Evolutionary conservation across 2,113 vertebrate species (phyloP), one percentile per base, ranked within the genome.

Genomic region (Redunca redunca): DNA sequence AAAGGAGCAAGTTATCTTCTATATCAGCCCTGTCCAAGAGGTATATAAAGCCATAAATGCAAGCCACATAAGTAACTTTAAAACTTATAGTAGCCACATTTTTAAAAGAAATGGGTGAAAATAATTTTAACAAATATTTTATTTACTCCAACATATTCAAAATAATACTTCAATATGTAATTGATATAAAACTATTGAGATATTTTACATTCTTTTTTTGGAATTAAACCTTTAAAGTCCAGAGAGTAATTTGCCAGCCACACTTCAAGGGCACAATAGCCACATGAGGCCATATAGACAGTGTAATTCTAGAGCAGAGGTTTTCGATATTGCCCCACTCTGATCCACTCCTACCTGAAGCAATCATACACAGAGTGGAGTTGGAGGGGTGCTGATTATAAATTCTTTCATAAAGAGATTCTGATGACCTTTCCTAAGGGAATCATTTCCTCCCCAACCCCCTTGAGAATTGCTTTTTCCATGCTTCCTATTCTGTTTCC

Each of bases 401-500:
- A 92, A 95, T 93, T 80, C 85, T 95, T 80, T 77, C 81, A 50
- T 16, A 64, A 52, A 53, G 74, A 88, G 57, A 91, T 53, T 90
- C 67, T 95, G 21, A 94, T 17, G 88, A 84, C 64, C 46, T 95
- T 94, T 94, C 77, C 95, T 94, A 85, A 96, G 90, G 84, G 80
- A 95, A 83, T 64, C n/a, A 93, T 91, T 97, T 97, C 91, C 78
- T 93, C 52, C 71, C 23, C 40, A 78, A 50, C 60, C 23, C 95
- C 90, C 55, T 88, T 91, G 64, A 84, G 95, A 88, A 77, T 28
- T 25, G 74, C 90, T 95, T 84, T 74, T 91, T 93, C 55, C 78
- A 64, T 86, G 88, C 33, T 93, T 95, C 94, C 67, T 88, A 55
- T 48, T 97, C 88, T 96, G 95, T 90, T 97, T 97, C 90, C 94